Evolutionary conservation across 2,113 vertebrate species (phyloP).

Genomic region (Pagrus major): DNA sequence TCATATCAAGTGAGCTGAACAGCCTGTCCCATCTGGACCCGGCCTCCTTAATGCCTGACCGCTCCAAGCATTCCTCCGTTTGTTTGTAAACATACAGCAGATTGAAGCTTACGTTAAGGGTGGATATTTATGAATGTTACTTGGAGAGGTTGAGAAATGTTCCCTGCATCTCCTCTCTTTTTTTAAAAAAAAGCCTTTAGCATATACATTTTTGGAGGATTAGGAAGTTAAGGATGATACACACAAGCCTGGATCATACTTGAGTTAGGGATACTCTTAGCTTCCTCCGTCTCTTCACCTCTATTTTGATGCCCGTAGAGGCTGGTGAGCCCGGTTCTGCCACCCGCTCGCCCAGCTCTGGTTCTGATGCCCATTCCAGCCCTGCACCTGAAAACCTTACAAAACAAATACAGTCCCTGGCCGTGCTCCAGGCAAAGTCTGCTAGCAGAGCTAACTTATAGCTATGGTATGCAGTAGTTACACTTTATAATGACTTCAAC

Average conservation of each 20-base stretch:
- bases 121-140: neutral
- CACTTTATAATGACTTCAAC: neutral
- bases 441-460: no score
- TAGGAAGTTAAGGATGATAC: neutral
- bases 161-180: neutral
- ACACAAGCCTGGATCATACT: neutral
- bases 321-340: no score
- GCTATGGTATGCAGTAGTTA: no score
- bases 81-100: slow-evolving; percentile 34
- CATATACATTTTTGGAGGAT: no score
- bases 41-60: neutral
- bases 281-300: no score
- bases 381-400: no score
- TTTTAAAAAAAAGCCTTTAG: no score
- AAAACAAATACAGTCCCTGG: no score
- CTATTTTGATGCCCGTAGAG: no score
- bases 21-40: slow-evolving; percentile 7
- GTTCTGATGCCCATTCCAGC: no score
- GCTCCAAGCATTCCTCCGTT: neutral
- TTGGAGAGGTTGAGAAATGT: neutral
- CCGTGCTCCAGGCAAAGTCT: no score
- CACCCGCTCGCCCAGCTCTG: no score
- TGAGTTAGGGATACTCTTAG: neutral
- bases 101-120: neutral
- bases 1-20: neutral